Evolutionary conservation across 2,113 vertebrate species (phyloP).

Genomic region (Rhombomys opimus): DNA sequence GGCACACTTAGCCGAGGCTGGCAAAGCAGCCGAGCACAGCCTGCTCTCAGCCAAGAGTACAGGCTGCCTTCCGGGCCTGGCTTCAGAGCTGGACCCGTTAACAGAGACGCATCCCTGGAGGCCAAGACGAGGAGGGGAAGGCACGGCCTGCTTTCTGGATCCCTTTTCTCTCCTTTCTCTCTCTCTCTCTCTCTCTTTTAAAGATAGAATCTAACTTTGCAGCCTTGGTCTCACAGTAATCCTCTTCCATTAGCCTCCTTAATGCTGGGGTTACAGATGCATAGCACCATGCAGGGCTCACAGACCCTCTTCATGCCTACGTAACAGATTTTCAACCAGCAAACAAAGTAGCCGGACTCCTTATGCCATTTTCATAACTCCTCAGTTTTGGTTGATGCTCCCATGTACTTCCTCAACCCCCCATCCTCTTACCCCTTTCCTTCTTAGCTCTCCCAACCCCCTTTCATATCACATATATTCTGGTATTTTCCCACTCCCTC

Average conservation of each 20-base stretch:
- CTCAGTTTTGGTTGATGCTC: no score
- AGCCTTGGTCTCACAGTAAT: background rate
- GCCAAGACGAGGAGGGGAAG: background rate
- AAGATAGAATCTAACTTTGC: background rate
- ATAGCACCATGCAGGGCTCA: background rate
- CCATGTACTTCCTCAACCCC: background rate
- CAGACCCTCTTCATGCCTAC: background rate
- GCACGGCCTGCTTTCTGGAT: background rate
- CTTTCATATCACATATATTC: background rate
- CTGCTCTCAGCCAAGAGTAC: background rate
- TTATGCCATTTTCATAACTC: background rate
- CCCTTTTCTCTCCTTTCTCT: background rate
- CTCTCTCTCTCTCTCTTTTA: no score
- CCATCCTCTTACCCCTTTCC: no score
- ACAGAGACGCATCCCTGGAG: background rate
- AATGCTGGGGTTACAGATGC: background rate
- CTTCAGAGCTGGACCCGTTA: constrained; percentile 16
- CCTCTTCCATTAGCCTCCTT: background rate
- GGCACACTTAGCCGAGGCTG: constrained; percentile 14
- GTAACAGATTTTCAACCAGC: background rate
- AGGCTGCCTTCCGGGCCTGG: constrained; percentile 49
- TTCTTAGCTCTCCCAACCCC: no score
- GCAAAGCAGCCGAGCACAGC: background rate
- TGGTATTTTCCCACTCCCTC: background rate
- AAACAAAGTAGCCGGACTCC: background rate